Conservation (phyloP, 2,113 vertebrate species). For the Callipepla squamata region DNA sequence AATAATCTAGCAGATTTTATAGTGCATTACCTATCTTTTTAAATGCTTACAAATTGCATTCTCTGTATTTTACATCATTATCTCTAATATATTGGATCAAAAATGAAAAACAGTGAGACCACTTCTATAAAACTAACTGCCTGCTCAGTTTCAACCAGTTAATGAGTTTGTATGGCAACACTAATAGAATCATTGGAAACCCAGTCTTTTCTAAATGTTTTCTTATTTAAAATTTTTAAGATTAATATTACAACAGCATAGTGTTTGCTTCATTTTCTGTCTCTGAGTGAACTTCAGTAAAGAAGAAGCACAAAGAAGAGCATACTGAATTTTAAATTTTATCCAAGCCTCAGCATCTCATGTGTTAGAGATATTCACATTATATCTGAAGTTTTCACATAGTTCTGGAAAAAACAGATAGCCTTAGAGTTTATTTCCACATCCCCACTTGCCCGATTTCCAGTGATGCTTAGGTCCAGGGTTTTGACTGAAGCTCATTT, state of each 20-base stretch:
- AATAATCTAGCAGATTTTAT: neutral
- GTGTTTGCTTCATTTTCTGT: fast-evolving
- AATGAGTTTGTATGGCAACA: neutral
- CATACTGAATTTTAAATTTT: neutral
- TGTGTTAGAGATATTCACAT: neutral
- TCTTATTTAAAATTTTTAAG: neutral
- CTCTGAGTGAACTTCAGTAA: neutral
- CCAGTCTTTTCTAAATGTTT: neutral
- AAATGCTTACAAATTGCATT: neutral
- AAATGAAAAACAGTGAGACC: neutral
- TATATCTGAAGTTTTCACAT: neutral
- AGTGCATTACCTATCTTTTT: neutral
- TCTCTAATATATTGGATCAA: neutral
- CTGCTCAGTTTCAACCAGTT: neutral
- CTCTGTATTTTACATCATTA: neutral
- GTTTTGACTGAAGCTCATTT: conserved; percentile 43
- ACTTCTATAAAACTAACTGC: neutral
- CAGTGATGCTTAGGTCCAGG: neutral
- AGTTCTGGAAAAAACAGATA: conserved; percentile 27
- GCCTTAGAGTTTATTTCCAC: conserved; percentile 22
- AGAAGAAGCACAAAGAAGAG: neutral
- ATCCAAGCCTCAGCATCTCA: neutral
- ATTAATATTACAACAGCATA: neutral
- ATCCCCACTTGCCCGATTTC: conserved; percentile 20
- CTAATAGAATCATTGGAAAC: neutral